Percentiles rank a stretch among this genome's conserved stretches.
Conservation (phyloP, 1,140 invertebrate species). For the Calliopsis andreniformis region DNA sequence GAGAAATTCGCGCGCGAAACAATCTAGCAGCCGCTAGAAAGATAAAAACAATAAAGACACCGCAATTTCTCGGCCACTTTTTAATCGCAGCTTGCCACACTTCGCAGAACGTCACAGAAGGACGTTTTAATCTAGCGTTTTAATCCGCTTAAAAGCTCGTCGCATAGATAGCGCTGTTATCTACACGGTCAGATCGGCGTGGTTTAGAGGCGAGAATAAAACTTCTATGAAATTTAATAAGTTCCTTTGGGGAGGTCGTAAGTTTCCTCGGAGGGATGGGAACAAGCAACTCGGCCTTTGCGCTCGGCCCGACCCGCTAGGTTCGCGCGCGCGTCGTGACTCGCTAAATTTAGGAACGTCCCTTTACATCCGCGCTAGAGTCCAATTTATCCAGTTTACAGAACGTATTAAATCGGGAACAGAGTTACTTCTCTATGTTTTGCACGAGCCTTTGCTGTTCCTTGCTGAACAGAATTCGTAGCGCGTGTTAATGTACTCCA, state of each 20-base stretch:
- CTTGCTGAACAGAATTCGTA: neutral
- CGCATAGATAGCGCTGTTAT: slow-evolving; percentile 71
- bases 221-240: slow-evolving; percentile 80
- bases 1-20: too few species aligned
- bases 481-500: neutral
- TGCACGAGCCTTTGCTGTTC: neutral
- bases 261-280: slow-evolving; percentile 68
- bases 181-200: slow-evolving; percentile 70
- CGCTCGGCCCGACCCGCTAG: too few species aligned
- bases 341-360: slow-evolving; percentile 71
- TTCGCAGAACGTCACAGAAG: slow-evolving; percentile 53
- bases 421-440: slow-evolving; percentile 28
- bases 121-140: slow-evolving; percentile 76
- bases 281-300: slow-evolving; percentile 66
- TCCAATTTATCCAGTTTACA: slow-evolving; percentile 62
- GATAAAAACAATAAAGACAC: slow-evolving; percentile 36
- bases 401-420: slow-evolving; percentile 53
- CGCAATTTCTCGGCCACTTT: slow-evolving; percentile 38
- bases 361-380: slow-evolving; percentile 58
- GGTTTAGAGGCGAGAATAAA: slow-evolving; percentile 71
- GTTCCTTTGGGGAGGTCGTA: slow-evolving; percentile 72
- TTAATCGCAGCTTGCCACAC: slow-evolving; percentile 42
- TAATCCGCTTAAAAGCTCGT: slow-evolving; percentile 77
- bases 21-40: neutral
- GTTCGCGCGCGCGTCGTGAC: slow-evolving; percentile 16